Conservation (phyloP, 1,140 invertebrate species). For the Phymastichus coffea region DNA sequence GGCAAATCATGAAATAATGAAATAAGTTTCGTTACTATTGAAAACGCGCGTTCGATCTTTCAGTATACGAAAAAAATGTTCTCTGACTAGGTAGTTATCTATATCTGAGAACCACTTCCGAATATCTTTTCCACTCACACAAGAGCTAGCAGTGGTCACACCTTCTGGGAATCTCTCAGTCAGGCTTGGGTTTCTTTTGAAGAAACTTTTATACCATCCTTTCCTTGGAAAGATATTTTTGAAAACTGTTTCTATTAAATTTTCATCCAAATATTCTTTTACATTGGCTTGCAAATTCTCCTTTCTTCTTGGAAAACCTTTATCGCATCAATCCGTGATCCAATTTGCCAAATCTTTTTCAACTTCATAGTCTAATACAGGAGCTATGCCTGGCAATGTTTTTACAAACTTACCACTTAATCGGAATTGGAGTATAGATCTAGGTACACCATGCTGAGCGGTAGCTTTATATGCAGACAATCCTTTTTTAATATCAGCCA, state of each 20-base stretch:
- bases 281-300: not conserved
- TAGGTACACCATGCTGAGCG: not conserved
- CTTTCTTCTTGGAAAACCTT: not conserved
- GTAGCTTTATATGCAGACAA: not conserved
- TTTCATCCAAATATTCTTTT: not conserved
- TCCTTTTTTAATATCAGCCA: not conserved
- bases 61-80: constrained; percentile 29
- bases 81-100: constrained; percentile 29
- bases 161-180: constrained; percentile 5
- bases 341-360: not conserved
- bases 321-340: not conserved
- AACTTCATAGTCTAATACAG: not conserved
- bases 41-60: constrained; percentile 34
- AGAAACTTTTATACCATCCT: not conserved
- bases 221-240: not conserved
- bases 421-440: not conserved
- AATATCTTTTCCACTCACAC: constrained; percentile 32
- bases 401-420: not conserved
- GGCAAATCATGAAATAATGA: constrained; percentile 42
- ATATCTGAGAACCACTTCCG: constrained; percentile 41
- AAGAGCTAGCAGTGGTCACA: constrained; percentile 6
- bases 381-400: not conserved
- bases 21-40: constrained; percentile 43
- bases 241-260: not conserved
- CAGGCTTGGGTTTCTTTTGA: not conserved